Percentiles rank a stretch among this genome's conserved stretches.
Evolutionary conservation across 2,113 vertebrate species (phyloP).

Genomic region (Anser cygnoides): DNA sequence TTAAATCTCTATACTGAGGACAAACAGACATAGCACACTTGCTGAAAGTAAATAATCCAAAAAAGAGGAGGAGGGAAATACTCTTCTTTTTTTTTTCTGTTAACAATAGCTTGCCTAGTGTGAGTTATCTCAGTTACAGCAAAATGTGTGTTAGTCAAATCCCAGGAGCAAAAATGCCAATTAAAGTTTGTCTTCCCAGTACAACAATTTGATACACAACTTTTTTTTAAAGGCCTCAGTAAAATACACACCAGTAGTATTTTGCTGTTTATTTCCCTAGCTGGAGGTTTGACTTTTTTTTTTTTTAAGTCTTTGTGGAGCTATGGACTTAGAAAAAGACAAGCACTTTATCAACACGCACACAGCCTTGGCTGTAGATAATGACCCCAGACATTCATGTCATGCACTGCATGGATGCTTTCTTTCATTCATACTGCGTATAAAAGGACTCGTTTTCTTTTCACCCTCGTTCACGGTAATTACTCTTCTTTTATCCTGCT

Average conservation of each 20-base stretch:
- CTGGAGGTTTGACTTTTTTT: background rate
- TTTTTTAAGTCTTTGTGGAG: background rate
- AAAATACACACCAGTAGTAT: background rate
- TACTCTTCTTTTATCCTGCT: background rate
- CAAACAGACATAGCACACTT: background rate
- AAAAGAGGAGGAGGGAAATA: background rate
- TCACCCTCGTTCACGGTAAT: background rate
- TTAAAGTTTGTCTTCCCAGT: background rate
- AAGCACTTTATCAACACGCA: background rate
- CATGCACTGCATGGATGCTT: background rate
- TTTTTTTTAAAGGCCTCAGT: background rate
- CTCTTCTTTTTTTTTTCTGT: background rate
- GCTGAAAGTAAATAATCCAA: background rate
- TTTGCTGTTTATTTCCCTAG: background rate
- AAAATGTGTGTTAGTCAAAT: background rate
- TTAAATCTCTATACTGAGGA: background rate
- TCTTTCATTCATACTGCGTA: background rate
- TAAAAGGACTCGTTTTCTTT: background rate
- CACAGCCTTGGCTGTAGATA: background rate
- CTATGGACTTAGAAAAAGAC: background rate
- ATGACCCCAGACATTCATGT: background rate
- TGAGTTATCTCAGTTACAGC: background rate
- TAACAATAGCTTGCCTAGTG: background rate
- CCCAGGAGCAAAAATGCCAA: background rate
- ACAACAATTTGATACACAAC: background rate